Evolutionary conservation across 2,797 vertebrate species (phyloP).

Genomic region (Onychomys leucogaster): DNA sequence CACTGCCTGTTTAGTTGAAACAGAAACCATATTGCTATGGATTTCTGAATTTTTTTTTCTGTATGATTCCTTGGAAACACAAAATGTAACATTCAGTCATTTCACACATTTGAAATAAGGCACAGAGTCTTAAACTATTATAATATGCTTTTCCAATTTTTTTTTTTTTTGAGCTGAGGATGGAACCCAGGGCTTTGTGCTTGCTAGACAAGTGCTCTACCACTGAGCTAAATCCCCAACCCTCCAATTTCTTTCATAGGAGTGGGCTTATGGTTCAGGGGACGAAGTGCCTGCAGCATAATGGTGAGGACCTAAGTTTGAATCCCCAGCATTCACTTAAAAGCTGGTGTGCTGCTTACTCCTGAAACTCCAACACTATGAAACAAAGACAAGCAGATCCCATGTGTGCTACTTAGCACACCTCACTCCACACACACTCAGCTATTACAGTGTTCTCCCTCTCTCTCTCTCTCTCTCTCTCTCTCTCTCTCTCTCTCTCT

Average conservation of each 20-base stretch:
- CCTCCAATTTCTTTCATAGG: background rate
- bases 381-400: background rate
- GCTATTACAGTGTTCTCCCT: no score
- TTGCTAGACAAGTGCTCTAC: no score
- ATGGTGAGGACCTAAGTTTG: background rate
- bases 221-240: no score
- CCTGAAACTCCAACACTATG: background rate
- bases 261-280: background rate
- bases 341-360: background rate
- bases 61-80: slow-evolving; percentile 6
- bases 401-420: background rate
- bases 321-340: background rate
- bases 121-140: background rate
- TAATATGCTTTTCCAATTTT: background rate
- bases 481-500: no score
- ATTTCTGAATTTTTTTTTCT: background rate
- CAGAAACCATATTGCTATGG: background rate
- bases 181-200: no score
- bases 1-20: background rate
- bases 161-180: no score
- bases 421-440: no score
- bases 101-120: slow-evolving; percentile 15
- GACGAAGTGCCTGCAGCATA: background rate
- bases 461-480: no score
- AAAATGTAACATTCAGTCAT: background rate